Evolutionary conservation across 2,888 invertebrate species (phyloP), one percentile per base, ranked within the genome.

Genomic region (Amiota minor): DNA sequence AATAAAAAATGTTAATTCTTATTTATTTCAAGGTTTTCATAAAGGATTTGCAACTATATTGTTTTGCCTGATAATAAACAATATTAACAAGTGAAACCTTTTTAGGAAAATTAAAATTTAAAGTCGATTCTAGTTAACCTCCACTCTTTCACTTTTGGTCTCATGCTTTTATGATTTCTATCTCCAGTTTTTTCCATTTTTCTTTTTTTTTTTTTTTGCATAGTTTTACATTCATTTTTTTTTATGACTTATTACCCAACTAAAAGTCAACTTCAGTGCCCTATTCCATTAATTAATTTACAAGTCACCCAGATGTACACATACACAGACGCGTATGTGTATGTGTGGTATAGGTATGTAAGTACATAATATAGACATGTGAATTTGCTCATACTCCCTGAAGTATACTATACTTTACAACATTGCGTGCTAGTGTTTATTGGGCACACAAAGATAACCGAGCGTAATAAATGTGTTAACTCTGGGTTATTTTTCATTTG

Each of bases 261-360:
- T 65, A 65, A 16, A 65, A 46, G 65, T 65, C 59, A 20, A 20
- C 49, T 46, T 16, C 46, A 65, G 35, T 65, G 47, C 72, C 6
- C 35, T 74, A 79, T 81, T 79, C 74, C 59, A 77, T 77, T 81
- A 83, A 81, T 81, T 81, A 81, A 83, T 81, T 81, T 76, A 80
- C 81, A 69, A 77, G 75, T 73, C 70, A 56, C 23, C 18, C 16
- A 59, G 11, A 59, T 20, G 10, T 20, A 59, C 4, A 16, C 56
- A 56, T 12, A 53, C 10, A 53, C 53, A 53, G 2, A 14, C 3
- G 46, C n/a, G 16, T 12, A 9, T 16, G 9, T 14, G 2, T 9
- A 46, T 62, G n/a, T 14, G 16, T 16, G 14, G 35, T 45, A n/a
- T 35, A 45, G 2, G 46, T 62, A n/a, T 16, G 46, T 11, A 47